Evolutionary conservation across 2,888 invertebrate genomes (phyloP), one percentile per base, ranked within the genome.

Genomic region (Cheiracanthium punctorium): DNA sequence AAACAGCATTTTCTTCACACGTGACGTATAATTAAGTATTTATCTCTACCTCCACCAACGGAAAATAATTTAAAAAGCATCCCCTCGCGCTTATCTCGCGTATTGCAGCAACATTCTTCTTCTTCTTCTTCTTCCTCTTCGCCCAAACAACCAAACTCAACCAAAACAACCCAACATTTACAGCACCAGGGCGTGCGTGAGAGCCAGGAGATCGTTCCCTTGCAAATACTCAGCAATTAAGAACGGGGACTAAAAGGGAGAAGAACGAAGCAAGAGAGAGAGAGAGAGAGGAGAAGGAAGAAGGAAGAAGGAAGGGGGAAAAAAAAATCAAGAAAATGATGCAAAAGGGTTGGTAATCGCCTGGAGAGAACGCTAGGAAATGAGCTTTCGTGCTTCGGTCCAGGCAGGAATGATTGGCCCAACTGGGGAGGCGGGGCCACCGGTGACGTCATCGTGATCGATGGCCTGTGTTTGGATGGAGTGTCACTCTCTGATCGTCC

Each of bases 151-250:
- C 58, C 58, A 58, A 58, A 58, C 58, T 58, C 20, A 58, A 58
- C 58, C 58, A 58, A 58, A 58, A 58, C 24, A 58, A 58, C 58
- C 24, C 58, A 58, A 58, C 58, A 24, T 58, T 58, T 58, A 58
- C 58, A 58, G 69, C 33, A 32, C 33, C 33, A 69, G 69, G 4
- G 69, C 69, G 69, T 33, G 69, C 32, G 69, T 33, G 69, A 33
- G 69, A 2, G 33, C 32, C 20, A 20, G 28, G 33, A 58, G 64
- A 85, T 79, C 79, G 82, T 79, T 85, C 84, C 79, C 79, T 79
- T 85, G 84, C 84, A 85, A 85, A 85, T 85, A 85, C 84, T 85
- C 84, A 52, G 84, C 84, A 85, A 85, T 85, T 85, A 85, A 85
- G 84, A 79, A 85, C 29, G 67, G 29, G 43, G 41, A 30, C 58